Evolutionary conservation across 2,888 invertebrate species (phyloP).

Genomic region (Volucella inflata): DNA sequence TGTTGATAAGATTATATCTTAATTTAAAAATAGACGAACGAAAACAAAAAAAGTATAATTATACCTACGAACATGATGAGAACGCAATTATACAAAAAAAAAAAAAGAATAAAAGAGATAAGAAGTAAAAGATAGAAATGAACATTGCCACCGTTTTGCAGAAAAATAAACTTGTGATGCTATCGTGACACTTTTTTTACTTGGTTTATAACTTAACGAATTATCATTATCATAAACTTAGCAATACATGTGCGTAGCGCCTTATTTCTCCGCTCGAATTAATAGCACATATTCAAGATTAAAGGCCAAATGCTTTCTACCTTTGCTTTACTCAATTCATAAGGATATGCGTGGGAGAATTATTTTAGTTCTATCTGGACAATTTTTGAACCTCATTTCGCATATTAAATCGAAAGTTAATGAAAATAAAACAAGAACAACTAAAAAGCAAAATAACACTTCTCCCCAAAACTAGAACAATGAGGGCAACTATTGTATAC

Average conservation of each 20-base stretch:
- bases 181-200: conserved; percentile 55
- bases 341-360: conserved; percentile 1
- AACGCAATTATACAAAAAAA: conserved; percentile 14
- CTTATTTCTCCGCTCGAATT: conserved; percentile 34
- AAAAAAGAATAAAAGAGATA: conserved; percentile 27
- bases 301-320: neutral
- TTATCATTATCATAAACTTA: conserved; percentile 62
- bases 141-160: conserved; percentile 13
- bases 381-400: neutral
- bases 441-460: no score
- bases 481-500: no score
- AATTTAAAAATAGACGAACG: conserved; percentile 58
- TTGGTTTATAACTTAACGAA: conserved; percentile 56
- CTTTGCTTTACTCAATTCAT: neutral
- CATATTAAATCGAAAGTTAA: no score
- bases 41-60: conserved; percentile 2
- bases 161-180: conserved; percentile 47
- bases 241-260: conserved; percentile 58
- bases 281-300: conserved; percentile 44
- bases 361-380: conserved; percentile 18
- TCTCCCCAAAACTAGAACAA: no score
- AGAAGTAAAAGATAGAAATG: conserved; percentile 26
- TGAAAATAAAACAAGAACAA: no score
- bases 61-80: conserved; percentile 21
- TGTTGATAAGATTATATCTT: conserved; percentile 69